Conservation (phyloP, 2,888 invertebrate genomes). For the Dryobotodes eremita region DNA sequence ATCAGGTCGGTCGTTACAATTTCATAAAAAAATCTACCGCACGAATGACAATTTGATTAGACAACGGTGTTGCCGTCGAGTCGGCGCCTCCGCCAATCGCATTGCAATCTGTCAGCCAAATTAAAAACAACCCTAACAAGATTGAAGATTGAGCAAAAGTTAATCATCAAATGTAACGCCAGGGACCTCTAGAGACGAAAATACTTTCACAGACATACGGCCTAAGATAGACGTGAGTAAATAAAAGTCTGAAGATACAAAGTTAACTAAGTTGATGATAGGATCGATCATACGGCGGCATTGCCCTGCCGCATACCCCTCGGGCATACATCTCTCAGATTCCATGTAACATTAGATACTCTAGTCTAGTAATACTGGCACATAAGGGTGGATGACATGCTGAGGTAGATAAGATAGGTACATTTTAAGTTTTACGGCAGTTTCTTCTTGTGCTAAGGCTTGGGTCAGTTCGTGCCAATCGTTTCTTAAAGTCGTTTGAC, state of each 20-base stretch:
- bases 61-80: conserved; percentile 6
- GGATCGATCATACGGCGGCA: conserved; percentile 64
- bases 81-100: conserved; percentile 14
- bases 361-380: conserved; percentile 36
- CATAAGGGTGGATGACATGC: neutral
- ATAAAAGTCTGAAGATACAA: conserved; percentile 55
- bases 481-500: conserved; percentile 24
- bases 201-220: conserved; percentile 42
- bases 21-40: conserved; percentile 20
- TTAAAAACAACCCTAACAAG: conserved; percentile 45
- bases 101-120: conserved; percentile 39
- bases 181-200: conserved; percentile 38
- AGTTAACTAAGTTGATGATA: conserved; percentile 60
- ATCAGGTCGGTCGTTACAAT: neutral
- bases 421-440: conserved; percentile 6
- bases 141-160: conserved; percentile 40
- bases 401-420: neutral
- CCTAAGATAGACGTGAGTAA: conserved; percentile 47
- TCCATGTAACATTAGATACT: conserved; percentile 51
- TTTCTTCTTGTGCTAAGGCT: conserved; percentile 9
- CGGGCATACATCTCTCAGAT: conserved; percentile 64
- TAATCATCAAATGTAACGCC: conserved; percentile 36
- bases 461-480: conserved; percentile 22
- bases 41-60: conserved; percentile 23
- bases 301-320: conserved; percentile 57